phyloP scores from a whole-genome alignment of 2,888 invertebrate species.

The Tyria jacobaeae region DNA sequence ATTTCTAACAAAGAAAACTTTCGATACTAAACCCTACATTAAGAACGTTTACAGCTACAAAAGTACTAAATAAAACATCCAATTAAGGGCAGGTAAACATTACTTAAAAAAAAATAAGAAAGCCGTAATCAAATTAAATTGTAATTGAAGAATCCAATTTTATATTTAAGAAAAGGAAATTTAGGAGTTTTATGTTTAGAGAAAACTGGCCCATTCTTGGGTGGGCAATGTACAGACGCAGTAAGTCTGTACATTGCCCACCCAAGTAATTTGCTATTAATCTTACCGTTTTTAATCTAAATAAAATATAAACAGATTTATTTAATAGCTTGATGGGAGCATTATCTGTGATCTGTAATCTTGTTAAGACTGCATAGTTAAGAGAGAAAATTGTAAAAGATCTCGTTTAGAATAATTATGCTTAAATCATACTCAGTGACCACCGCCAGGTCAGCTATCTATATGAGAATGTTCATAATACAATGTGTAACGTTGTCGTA shows the following conservation, averaged over 20 bases:
- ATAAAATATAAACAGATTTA: too few species aligned
- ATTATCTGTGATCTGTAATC: too few species aligned
- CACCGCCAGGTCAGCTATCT: not conserved
- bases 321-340: not conserved
- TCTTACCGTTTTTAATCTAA: too few species aligned
- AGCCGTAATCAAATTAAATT: conserved; percentile 8
- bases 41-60: not conserved
- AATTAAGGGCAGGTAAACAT: conserved; percentile 1
- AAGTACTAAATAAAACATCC: not conserved
- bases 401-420: not conserved
- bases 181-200: not conserved
- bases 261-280: conserved; percentile 4
- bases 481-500: not conserved
- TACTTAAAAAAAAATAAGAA: not conserved
- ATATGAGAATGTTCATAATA: not conserved
- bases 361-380: not conserved
- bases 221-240: not conserved
- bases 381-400: not conserved
- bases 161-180: not conserved
- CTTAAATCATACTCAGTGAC: not conserved
- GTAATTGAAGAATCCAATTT: conserved; percentile 2
- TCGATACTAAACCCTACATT: not conserved
- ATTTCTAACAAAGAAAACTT: too few species aligned
- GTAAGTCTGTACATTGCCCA: not conserved
- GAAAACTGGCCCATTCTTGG: conserved; percentile 5